These are phyloP conservation scores for Aphrophora alni DNA, from an alignment of 2,888 invertebrate genomes.

Conservation along the genomic window DNA sequence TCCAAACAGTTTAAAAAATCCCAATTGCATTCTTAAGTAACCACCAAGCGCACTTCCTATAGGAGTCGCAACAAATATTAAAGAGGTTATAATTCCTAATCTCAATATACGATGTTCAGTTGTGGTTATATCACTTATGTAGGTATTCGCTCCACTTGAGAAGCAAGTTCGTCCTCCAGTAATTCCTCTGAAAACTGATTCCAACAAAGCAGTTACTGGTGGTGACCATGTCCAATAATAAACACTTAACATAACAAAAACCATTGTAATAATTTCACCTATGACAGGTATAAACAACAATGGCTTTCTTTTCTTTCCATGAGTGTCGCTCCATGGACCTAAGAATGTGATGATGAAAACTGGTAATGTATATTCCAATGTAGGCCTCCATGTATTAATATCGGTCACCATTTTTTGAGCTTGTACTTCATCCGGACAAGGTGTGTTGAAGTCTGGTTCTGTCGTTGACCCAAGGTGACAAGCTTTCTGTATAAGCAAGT, in stretches of 20 bases:
- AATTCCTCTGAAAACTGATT: conserved; percentile 29
- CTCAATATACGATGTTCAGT: conserved; percentile 30
- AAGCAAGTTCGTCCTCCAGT: conserved; percentile 42
- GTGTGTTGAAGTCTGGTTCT: conserved; percentile 16
- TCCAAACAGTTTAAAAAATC: conserved; percentile 37
- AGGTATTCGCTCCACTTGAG: conserved; percentile 39
- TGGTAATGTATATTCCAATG: conserved; percentile 38
- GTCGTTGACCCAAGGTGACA: conserved; percentile 33
- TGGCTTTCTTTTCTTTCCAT: conserved; percentile 44
- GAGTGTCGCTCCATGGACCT: conserved; percentile 45
- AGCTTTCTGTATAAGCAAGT: conserved; percentile 41
- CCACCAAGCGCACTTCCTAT: conserved; percentile 38
- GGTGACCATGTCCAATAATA: conserved; percentile 42
- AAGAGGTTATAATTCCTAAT: conserved; percentile 41
- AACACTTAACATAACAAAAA: conserved; percentile 29
- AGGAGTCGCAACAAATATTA: conserved; percentile 43
- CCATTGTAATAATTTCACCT: conserved; percentile 39
- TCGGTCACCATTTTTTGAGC: conserved; percentile 37
- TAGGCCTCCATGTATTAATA: conserved; percentile 43
- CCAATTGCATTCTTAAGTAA: conserved; percentile 33
- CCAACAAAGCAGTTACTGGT: conserved; percentile 26
- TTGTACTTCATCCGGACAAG: conserved; percentile 9
- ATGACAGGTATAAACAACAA: conserved; percentile 44
- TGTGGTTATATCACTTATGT: conserved; percentile 42
- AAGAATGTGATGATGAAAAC: conserved; percentile 43